Base-by-base conservation (phyloP, 23 tunicate species). In the Botrylloides violaceus region DNA sequence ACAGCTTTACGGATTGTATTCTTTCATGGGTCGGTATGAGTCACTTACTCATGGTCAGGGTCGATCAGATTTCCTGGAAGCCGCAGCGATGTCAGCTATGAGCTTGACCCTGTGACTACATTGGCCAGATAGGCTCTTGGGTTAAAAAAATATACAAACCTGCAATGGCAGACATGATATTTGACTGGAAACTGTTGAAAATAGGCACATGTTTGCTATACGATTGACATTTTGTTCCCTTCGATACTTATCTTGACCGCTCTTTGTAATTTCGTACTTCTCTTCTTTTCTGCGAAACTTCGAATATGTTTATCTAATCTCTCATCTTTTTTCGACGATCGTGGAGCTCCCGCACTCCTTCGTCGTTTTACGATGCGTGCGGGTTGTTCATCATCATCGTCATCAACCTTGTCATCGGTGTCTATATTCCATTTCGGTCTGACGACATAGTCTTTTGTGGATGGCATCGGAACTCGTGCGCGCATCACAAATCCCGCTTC, bases 391-490 rank as follows among this genome's bases (percentile, higher is more conserved):
- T 76, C 87, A 38, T 87, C 96, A 25, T 83, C 85, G 4, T 76
- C 77, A n/a, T 58, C 76, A 1, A 29, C 9, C 29, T 27, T 36
- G 21, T 28, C 58, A 43, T 43, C 58, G n/a, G 36, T 23, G 0
- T 68, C 85, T 0, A 90, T 84, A 32, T 90, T 90, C 97, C 97
- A 90, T 71, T 81, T 86, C 18, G 98, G 98, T 20, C 98, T 70
- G 49, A 93, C 80, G 49, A 93, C 94, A 38, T 93, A 93, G 81
- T 93, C 95, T 53, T 86, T 85, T 32, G 92, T 85, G 7, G 94
- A 84, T 20, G 98, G 98, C 80, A 70, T 72, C 1, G 98, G 98
- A 18, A 93, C 98, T 3, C 98, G 77, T 3, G 98, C 98, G 32
- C 98, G 60, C 88, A 84, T 85, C 7, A 86, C 94, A 60, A 93